Base-by-base conservation (phyloP, 2,888 invertebrate genomes). In the Xestia rhomboidea region DNA sequence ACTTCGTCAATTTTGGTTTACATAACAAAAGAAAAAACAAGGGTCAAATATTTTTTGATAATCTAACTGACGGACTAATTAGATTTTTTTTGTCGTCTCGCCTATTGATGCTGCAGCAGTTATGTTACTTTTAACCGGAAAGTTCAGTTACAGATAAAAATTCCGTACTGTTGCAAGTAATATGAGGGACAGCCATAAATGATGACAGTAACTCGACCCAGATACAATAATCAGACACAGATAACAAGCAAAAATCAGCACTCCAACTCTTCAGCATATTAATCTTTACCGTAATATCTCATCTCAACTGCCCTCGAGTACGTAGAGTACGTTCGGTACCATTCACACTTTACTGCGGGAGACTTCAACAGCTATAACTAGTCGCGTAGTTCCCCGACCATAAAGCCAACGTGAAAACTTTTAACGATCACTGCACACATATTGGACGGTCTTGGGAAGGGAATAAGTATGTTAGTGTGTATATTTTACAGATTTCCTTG, bases 401-500 rank as follows among this genome's bases (percentile, higher is more conserved):
- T 85, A 71, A 71, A 77, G 24, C 27, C 44, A 46, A 24, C 46
- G 68, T 73, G 85, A 27, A 57, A 82, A 83, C 71, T 83, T 83
- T 85, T 83, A 83, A 83, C 83, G 73, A 83, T 69, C 49, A 7
- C 71, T 30, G 24, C 64, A 69, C 82, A 72, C 63, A 49, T 73
- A 69, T 76, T 60, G 85, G 30, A 46, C 63, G 66, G 60, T 60
- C 69, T 30, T 66, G 27, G 11, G 24, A 64, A n/a, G 15, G 34
- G 54, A 49, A 38, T 72, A 80, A 46, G 15, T 74, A 3, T 21
- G 54, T 44, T 18, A 38, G 38, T 64, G 18, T 30, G 13, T 73
- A 18, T 21, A 30, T 44, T 62, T 46, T n/a, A 38, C n/a, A 54
- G 51, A 24, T 38, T 73, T 81, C 2, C 11, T 51, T 24, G 13